Evolutionary conservation across 2,888 invertebrate species (phyloP).

Genomic region (Dascillus cervinus): DNA sequence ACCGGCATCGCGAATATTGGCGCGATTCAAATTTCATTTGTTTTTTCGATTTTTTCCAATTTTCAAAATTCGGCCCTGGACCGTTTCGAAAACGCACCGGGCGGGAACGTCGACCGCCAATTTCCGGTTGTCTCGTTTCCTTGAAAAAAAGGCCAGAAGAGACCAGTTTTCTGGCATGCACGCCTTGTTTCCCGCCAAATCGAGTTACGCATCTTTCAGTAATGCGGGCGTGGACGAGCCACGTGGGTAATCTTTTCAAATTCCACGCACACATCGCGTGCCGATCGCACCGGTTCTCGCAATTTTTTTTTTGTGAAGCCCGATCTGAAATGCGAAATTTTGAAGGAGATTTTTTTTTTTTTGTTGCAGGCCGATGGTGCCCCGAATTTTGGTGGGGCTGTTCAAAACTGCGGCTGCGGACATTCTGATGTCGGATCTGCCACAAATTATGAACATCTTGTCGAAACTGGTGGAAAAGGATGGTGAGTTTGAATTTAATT

Average conservation of each 20-base stretch:
- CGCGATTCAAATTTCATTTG: too few relatives aligned
- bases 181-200: too few relatives aligned
- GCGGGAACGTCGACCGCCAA: neutral
- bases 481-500: constrained; percentile 44
- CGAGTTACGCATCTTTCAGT: too few relatives aligned
- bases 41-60: too few relatives aligned
- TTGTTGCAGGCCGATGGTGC: constrained; percentile 52
- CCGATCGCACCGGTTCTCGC: constrained; percentile 1
- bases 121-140: neutral
- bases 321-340: too few relatives aligned
- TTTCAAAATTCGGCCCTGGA: constrained; percentile 1
- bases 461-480: constrained; percentile 42
- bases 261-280: too few relatives aligned
- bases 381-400: constrained; percentile 50
- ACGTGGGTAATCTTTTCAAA: too few relatives aligned
- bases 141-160: too few relatives aligned
- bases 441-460: constrained; percentile 45
- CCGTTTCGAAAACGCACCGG: constrained; percentile 1
- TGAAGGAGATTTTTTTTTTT: constrained; percentile 20
- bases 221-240: too few relatives aligned
- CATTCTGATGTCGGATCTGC: constrained; percentile 37
- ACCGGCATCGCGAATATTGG: neutral
- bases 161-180: too few relatives aligned
- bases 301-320: neutral
- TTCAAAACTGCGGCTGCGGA: constrained; percentile 43